A percentile compares a stretch with the other conserved stretches of the same genome.
Conservation (phyloP, 1,140 invertebrate genomes). For the Alviniconcha marisindica region DNA sequence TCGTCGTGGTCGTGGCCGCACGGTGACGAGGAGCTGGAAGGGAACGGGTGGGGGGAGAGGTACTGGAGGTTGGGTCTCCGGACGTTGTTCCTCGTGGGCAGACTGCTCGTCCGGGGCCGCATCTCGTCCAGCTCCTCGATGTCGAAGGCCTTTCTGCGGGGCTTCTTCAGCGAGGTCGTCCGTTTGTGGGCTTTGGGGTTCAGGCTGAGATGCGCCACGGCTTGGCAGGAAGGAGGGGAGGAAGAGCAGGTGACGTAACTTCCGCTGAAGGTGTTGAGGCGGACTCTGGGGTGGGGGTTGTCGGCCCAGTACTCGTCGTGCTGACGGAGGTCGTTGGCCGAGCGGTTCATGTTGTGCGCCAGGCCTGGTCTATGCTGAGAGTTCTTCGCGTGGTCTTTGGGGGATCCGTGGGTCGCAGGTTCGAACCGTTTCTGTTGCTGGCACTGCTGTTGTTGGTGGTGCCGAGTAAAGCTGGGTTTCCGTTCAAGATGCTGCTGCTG, state of each 20-base stretch:
- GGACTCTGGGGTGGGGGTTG: neutral
- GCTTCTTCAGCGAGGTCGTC: constrained; percentile 61
- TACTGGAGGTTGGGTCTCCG: constrained; percentile 53
- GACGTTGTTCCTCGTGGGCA: constrained; percentile 61
- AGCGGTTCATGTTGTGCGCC: constrained; percentile 2
- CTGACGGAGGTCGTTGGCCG: neutral
- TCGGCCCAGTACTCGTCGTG: neutral
- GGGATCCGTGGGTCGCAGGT: too few relatives aligned
- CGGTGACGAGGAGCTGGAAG: neutral
- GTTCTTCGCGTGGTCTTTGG: neutral
- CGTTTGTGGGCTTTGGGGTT: constrained; percentile 50
- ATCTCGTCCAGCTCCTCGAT: constrained; percentile 58
- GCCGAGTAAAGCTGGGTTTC: neutral
- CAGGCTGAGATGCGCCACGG: constrained; percentile 38
- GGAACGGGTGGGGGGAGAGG: constrained; percentile 47
- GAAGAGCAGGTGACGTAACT: neutral
- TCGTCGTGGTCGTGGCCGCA: constrained; percentile 78
- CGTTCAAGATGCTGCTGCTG: neutral
- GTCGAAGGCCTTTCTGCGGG: constrained; percentile 42
- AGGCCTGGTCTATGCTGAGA: neutral
- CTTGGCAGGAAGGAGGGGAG: neutral
- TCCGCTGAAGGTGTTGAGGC: neutral
- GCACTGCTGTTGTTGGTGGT: neutral
- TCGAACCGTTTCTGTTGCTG: neutral
- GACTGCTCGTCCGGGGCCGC: constrained; percentile 65